phyloP scores from a whole-genome alignment of 2,113 vertebrate genomes.

The Ursus arctos region DNA sequence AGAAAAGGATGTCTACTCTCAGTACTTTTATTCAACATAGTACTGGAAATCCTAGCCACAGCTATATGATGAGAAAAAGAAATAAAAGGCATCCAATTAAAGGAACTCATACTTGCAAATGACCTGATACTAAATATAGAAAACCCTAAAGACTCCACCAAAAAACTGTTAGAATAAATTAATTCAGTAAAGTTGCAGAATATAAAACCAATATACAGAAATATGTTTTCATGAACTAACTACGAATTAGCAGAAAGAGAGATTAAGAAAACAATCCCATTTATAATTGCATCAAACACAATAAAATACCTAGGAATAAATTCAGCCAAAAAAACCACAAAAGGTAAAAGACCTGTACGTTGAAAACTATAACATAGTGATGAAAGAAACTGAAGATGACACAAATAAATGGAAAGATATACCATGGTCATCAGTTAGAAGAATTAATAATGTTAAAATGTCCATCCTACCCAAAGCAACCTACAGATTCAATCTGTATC shows the following conservation, averaged over 20 bases:
- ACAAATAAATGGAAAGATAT: not conserved
- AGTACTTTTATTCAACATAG: not conserved
- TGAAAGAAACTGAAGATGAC: not conserved
- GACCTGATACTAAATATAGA: not conserved
- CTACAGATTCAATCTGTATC: not conserved
- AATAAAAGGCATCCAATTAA: not conserved
- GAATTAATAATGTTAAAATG: not conserved
- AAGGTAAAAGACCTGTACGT: not conserved
- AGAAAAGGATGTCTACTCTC: not conserved
- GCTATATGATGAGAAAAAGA: not conserved
- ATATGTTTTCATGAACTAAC: too few relatives aligned
- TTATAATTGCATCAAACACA: not conserved
- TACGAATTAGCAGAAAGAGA: too few relatives aligned
- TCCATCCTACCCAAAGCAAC: not conserved
- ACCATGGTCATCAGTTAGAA: not conserved
- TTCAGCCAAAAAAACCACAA: not conserved
- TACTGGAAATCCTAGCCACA: not conserved
- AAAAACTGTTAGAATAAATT: not conserved
- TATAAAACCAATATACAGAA: too few relatives aligned
- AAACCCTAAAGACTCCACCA: not conserved
- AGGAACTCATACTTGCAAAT: not conserved
- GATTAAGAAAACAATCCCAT: not conserved
- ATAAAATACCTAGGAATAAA: not conserved
- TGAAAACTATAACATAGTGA: not conserved
- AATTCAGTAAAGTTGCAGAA: too few relatives aligned